A percentile compares a stretch with the other conserved stretches of the same genome.
These are phyloP conservation scores for Dysidea cf. avara DNA, from an alignment of 37 sponge, comb jelly and placozoan genomes.

Conservation along the genomic window DNA sequence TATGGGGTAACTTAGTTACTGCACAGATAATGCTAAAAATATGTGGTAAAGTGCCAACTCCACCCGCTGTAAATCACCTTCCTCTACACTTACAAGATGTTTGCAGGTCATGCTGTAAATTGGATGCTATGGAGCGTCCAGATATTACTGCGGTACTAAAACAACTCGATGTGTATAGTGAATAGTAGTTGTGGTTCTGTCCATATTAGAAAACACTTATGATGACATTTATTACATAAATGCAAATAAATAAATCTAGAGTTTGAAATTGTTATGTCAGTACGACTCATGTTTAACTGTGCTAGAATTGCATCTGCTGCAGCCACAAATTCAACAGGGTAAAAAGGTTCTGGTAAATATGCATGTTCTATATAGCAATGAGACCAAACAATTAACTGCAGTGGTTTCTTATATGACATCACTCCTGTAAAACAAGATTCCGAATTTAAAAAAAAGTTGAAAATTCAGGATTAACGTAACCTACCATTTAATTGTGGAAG, in stretches of 20 bases:
- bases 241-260: no score
- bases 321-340: conserved; percentile 25
- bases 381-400: conserved; percentile 5
- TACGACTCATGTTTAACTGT: no score
- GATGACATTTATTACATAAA: no score
- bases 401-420: conserved; percentile 10
- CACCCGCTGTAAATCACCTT: not conserved
- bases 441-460: no score
- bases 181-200: no score
- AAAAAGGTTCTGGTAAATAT: conserved; percentile 7
- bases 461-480: not conserved
- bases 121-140: no score
- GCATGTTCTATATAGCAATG: conserved; percentile 22
- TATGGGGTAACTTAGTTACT: not conserved
- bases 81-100: no score
- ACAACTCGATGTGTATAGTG: no score
- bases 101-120: no score
- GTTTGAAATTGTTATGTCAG: no score
- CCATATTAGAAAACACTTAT: no score
- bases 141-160: no score
- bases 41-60: not conserved
- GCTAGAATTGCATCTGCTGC: conserved; percentile 17
- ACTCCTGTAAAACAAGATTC: conserved; percentile 6
- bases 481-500: conserved; percentile 24
- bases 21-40: not conserved